A percentile compares a stretch with the other conserved stretches of the same genome.
Evolutionary conservation across 2,113 vertebrate species (phyloP).

Genomic region (Xyrauchen texanus): DNA sequence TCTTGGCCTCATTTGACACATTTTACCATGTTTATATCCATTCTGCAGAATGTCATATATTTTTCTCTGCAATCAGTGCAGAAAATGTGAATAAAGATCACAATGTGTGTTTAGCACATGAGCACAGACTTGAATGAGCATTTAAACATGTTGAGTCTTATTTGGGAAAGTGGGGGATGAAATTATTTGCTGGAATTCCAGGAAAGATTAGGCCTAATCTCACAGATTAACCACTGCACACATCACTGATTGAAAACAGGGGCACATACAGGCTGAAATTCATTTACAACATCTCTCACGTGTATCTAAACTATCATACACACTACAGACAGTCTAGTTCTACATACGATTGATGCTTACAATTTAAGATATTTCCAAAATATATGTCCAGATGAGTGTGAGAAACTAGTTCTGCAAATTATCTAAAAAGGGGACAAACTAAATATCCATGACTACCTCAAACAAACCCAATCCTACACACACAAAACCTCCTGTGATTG

Average conservation of each 20-base stretch:
- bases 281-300: too few species aligned
- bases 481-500: slow-evolving; percentile 3
- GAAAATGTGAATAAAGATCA: too few species aligned
- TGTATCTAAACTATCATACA: too few species aligned
- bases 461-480: slow-evolving; percentile 32
- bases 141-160: background rate
- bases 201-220: slow-evolving; percentile 47
- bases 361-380: too few species aligned
- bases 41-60: too few species aligned
- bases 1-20: too few species aligned
- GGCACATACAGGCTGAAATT: too few species aligned
- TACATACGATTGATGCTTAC: too few species aligned
- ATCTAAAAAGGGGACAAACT: background rate
- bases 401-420: background rate
- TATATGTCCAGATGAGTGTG: background rate
- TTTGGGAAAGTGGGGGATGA: slow-evolving; percentile 5
- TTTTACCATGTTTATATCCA: too few species aligned
- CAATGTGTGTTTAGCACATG: background rate
- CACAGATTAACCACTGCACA: slow-evolving; percentile 34
- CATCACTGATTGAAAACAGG: background rate
- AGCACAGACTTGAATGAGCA: background rate
- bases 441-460: slow-evolving; percentile 8
- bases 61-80: too few species aligned
- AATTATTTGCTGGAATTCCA: slow-evolving; percentile 49
- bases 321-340: too few species aligned